phyloP scores from a whole-genome alignment of 2,113 vertebrate species.

The Mobula birostris region DNA sequence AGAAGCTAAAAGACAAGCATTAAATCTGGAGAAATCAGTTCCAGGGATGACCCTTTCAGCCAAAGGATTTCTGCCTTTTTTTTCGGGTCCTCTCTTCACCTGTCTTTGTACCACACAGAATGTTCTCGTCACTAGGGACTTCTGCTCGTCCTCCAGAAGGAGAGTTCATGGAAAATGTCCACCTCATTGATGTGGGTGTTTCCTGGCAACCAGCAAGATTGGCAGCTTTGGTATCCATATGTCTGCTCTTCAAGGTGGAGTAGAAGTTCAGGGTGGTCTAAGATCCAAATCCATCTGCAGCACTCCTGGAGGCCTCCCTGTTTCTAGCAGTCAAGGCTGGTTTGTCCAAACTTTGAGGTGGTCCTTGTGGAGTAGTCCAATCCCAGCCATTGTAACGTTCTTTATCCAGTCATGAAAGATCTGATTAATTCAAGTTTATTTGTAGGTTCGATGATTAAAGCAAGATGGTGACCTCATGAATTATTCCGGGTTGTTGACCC shows the following conservation, averaged over 20 bases:
- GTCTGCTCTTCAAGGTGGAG: neutral
- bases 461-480: too few relatives aligned
- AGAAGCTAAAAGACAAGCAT: neutral
- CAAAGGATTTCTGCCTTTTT: neutral
- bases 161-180: neutral
- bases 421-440: neutral
- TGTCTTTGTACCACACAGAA: too few relatives aligned
- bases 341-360: neutral
- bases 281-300: neutral
- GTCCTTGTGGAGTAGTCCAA: neutral
- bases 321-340: neutral
- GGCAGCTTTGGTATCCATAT: neutral
- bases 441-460: neutral
- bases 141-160: too few relatives aligned
- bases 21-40: neutral
- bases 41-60: neutral
- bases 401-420: neutral
- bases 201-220: neutral
- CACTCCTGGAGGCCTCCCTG: neutral
- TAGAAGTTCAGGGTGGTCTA: neutral
- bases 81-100: neutral
- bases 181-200: neutral
- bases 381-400: neutral
- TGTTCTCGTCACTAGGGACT: too few relatives aligned
- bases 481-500: too few relatives aligned